These are phyloP conservation scores for Lates calcarifer DNA, from an alignment of 2,113 vertebrate species.

Conservation along the genomic window DNA sequence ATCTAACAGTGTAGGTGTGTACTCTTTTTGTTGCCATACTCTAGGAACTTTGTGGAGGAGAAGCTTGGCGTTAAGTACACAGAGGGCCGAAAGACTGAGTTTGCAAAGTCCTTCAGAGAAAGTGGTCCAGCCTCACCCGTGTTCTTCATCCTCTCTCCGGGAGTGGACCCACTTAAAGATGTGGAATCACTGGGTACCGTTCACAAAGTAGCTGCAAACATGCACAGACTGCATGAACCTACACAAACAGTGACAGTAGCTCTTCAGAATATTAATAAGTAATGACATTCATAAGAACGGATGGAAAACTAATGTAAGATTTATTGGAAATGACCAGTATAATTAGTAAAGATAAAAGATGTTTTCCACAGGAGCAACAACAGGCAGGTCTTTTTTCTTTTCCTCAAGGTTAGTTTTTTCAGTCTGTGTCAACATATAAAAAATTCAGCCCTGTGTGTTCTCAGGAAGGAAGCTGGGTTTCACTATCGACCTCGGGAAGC, in stretches of 20 bases:
- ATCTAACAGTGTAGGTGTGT: not conserved
- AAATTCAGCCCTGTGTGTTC: slow-evolving; percentile 8
- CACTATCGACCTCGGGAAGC: slow-evolving; percentile 89
- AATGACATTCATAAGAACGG: no score
- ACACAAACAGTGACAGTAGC: not conserved
- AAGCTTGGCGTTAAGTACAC: slow-evolving; percentile 85
- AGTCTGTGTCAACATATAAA: not conserved
- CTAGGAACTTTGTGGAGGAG: slow-evolving; percentile 86
- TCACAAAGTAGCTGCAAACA: not conserved
- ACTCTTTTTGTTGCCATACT: slow-evolving; percentile 11
- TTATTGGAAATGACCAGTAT: not conserved
- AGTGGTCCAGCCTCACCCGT: slow-evolving; percentile 80
- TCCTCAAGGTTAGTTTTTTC: not conserved
- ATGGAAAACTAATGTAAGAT: not conserved
- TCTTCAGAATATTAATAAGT: not conserved
- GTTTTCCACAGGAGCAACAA: not conserved
- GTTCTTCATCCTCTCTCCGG: slow-evolving; percentile 84
- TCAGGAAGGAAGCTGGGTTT: slow-evolving; percentile 87
- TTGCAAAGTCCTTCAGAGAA: slow-evolving; percentile 84
- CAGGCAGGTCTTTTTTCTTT: no score
- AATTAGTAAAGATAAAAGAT: not conserved
- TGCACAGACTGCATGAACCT: not conserved
- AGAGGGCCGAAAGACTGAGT: slow-evolving; percentile 83
- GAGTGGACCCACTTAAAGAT: slow-evolving; percentile 79
- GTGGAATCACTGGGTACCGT: slow-evolving; percentile 81